Conservation (phyloP, 30 jellyfish, hydroid and myxozoan genomes). For the Cassiopea xamachana region DNA sequence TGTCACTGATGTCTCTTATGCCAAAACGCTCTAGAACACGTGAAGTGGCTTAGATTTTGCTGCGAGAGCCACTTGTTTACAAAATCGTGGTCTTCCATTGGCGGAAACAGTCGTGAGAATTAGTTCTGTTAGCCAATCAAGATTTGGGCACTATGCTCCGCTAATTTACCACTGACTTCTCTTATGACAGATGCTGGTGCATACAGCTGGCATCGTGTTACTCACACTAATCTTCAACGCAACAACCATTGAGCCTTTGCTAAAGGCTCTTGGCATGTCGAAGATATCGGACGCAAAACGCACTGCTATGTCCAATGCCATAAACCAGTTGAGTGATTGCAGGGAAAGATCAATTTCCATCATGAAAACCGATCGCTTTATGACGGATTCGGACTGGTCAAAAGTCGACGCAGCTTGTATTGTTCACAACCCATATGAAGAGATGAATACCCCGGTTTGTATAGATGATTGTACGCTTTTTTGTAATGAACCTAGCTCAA, state of each 20-base stretch:
- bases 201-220: slow-evolving; percentile 91
- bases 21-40: too few relatives aligned
- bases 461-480: too few relatives aligned
- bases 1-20: too few relatives aligned
- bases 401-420: slow-evolving; percentile 81
- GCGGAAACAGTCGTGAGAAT: too few relatives aligned
- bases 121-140: too few relatives aligned
- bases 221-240: slow-evolving; percentile 85
- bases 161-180: too few relatives aligned
- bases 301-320: slow-evolving; percentile 93
- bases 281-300: slow-evolving; percentile 92
- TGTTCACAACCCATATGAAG: slow-evolving; percentile 82
- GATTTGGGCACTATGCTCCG: too few relatives aligned
- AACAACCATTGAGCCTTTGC: slow-evolving; percentile 81
- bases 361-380: slow-evolving; percentile 91
- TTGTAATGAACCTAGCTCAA: too few relatives aligned
- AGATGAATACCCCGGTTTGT: slow-evolving; percentile 59
- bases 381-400: slow-evolving; percentile 97
- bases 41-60: too few relatives aligned
- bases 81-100: too few relatives aligned
- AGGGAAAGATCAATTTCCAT: slow-evolving; percentile 82
- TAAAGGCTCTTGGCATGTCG: slow-evolving; percentile 88
- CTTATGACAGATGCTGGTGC: slow-evolving; percentile 79
- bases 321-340: slow-evolving; percentile 72
- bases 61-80: too few relatives aligned